Conservation (phyloP, 2,797 vertebrate genomes). For the Typhlichthys subterraneus region DNA sequence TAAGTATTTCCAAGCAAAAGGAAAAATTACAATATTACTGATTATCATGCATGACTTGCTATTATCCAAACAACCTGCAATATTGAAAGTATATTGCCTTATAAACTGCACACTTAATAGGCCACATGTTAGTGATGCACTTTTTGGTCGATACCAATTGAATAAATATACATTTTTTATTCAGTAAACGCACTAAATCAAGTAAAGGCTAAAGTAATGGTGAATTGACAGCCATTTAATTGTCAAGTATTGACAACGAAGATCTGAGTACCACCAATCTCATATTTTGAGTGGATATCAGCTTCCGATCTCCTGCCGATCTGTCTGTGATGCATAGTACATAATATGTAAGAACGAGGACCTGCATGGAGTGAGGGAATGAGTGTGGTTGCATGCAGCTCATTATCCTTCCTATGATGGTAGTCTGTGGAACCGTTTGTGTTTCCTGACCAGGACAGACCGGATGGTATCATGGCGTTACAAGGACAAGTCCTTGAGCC, state of each 20-base stretch:
- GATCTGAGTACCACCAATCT: no score
- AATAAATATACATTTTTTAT: no score
- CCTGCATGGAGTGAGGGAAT: slow-evolving; percentile 30
- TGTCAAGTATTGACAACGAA: no score
- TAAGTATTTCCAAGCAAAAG: no score
- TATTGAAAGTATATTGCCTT: slow-evolving; percentile 40
- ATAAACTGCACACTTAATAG: background rate
- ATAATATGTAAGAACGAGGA: slow-evolving; percentile 21
- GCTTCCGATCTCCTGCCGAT: background rate
- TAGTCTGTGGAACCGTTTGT: slow-evolving; percentile 63
- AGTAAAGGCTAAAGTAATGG: no score
- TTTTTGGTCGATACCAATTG: no score
- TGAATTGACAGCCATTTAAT: no score
- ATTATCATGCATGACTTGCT: background rate
- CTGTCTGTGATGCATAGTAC: slow-evolving; percentile 10
- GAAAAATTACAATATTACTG: no score
- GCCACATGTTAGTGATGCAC: no score
- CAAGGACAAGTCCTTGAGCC: slow-evolving; percentile 82
- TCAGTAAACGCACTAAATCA: no score
- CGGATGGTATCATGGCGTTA: slow-evolving; percentile 73
- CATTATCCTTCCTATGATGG: slow-evolving; percentile 76
- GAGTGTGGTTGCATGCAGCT: slow-evolving; percentile 46
- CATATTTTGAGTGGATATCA: no score
- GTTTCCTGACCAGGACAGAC: slow-evolving; percentile 81
- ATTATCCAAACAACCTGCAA: slow-evolving; percentile 34